These are phyloP conservation scores for Micrastur ruficollis DNA, from an alignment of 2,797 vertebrate species.

Conservation along the genomic window DNA sequence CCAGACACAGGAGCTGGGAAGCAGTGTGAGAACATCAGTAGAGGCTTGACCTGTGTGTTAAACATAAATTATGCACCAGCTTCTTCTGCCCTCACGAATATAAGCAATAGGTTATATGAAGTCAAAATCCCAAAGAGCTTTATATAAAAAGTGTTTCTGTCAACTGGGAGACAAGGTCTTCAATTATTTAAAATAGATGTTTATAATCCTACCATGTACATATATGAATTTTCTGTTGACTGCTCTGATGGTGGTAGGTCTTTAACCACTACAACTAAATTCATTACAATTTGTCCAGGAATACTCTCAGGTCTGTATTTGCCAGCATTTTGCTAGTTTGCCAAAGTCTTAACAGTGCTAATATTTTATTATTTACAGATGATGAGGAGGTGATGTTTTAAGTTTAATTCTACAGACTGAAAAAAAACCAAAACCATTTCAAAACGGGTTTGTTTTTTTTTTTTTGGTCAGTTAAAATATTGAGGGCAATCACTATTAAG, in stretches of 20 bases:
- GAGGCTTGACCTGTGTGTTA: neutral
- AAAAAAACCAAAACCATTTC: neutral
- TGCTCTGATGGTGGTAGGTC: neutral
- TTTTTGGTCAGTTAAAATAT: neutral
- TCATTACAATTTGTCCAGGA: neutral
- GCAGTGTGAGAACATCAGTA: neutral
- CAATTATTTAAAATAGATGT: neutral
- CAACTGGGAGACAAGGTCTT: neutral
- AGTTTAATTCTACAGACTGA: neutral
- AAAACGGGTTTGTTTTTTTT: neutral
- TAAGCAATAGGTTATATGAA: neutral
- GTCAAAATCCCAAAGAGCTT: neutral
- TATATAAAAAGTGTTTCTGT: neutral
- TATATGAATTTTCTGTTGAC: neutral
- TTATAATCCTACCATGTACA: neutral
- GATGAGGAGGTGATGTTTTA: neutral
- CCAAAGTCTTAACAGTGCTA: neutral
- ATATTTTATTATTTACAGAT: neutral
- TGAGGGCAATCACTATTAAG: neutral
- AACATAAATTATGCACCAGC: neutral
- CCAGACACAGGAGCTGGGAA: neutral
- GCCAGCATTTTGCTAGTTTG: neutral
- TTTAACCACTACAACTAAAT: neutral
- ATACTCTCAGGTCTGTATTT: neutral
- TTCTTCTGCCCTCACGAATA: neutral